phyloP scores from a whole-genome alignment of 2,797 vertebrate genomes.

The Sarcoramphus papa region DNA sequence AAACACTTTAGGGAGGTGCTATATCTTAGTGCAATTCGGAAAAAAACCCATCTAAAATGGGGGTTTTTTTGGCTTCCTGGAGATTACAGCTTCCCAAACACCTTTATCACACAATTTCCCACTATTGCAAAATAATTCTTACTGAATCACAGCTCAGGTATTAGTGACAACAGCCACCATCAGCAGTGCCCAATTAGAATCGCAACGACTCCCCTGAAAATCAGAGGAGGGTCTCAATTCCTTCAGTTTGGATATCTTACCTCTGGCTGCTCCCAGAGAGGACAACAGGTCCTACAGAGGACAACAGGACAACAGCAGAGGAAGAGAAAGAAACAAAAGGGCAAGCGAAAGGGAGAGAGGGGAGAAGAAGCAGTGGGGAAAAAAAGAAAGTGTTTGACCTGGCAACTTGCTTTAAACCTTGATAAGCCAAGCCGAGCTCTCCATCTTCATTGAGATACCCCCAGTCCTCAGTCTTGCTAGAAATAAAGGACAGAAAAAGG shows the following conservation, averaged over 20 bases:
- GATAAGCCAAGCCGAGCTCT: constrained; percentile 91
- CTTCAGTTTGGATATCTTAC: not conserved
- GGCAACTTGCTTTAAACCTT: constrained; percentile 93
- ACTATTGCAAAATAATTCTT: not conserved
- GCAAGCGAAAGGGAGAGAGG: not conserved
- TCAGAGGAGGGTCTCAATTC: not conserved
- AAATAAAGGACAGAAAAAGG: constrained; percentile 72
- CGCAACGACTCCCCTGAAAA: not conserved
- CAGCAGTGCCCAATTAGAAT: not conserved
- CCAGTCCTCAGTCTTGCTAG: constrained; percentile 89
- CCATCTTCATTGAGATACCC: constrained; percentile 91
- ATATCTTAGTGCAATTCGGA: not conserved
- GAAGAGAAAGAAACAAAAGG: not conserved
- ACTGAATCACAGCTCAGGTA: not conserved
- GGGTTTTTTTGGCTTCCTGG: not conserved
- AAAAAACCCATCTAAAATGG: not conserved
- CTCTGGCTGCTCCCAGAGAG: not conserved
- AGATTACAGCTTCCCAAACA: not conserved
- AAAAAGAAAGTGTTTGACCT: constrained; percentile 76
- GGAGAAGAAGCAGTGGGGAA: not conserved
- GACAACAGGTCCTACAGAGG: not conserved
- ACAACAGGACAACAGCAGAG: not conserved
- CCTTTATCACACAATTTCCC: not conserved
- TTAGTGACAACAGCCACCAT: not conserved
- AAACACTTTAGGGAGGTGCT: not conserved